phyloP scores from a whole-genome alignment of 1,140 invertebrate genomes.

The Lordiphosa clarofinis region DNA sequence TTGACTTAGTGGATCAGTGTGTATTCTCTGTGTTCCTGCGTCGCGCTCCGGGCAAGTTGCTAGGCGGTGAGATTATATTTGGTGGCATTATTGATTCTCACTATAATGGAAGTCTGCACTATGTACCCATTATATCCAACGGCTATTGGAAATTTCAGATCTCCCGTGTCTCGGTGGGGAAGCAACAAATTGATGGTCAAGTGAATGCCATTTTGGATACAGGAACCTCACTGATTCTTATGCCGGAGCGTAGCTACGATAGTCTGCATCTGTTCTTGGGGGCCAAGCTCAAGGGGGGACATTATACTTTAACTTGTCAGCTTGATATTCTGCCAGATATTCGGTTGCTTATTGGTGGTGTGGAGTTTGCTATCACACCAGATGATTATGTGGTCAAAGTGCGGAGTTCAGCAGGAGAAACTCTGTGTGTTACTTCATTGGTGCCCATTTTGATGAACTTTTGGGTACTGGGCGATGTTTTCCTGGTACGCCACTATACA shows the following conservation, averaged over 20 bases:
- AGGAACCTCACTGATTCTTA: slow-evolving; percentile 87
- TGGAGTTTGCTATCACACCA: slow-evolving; percentile 22
- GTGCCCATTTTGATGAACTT: slow-evolving; percentile 22
- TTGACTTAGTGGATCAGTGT: slow-evolving; percentile 87
- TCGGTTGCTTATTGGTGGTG: slow-evolving; percentile 26
- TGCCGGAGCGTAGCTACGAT: slow-evolving; percentile 82
- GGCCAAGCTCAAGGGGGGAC: background rate
- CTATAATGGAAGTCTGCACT: slow-evolving; percentile 51
- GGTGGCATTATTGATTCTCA: slow-evolving; percentile 46
- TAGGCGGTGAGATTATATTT: slow-evolving; percentile 55
- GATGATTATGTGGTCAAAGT: slow-evolving; percentile 29
- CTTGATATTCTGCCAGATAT: slow-evolving; percentile 14
- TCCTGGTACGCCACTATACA: slow-evolving; percentile 41
- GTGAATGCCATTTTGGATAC: slow-evolving; percentile 88
- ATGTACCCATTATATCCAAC: slow-evolving; percentile 44
- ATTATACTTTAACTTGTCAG: slow-evolving; percentile 19
- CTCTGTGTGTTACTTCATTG: slow-evolving; percentile 21
- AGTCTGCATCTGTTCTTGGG: slow-evolving; percentile 23
- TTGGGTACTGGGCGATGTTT: slow-evolving; percentile 53
- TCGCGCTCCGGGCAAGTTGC: slow-evolving; percentile 84
- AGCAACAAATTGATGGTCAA: slow-evolving; percentile 55
- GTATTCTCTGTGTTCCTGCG: slow-evolving; percentile 95
- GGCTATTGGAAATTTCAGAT: slow-evolving; percentile 71
- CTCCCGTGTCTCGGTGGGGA: slow-evolving; percentile 13
- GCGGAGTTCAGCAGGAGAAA: background rate